Evolutionary conservation across 2,888 invertebrate genomes (phyloP), one percentile per base, ranked within the genome.

Genomic region (Trichogramma dendrolimi): DNA sequence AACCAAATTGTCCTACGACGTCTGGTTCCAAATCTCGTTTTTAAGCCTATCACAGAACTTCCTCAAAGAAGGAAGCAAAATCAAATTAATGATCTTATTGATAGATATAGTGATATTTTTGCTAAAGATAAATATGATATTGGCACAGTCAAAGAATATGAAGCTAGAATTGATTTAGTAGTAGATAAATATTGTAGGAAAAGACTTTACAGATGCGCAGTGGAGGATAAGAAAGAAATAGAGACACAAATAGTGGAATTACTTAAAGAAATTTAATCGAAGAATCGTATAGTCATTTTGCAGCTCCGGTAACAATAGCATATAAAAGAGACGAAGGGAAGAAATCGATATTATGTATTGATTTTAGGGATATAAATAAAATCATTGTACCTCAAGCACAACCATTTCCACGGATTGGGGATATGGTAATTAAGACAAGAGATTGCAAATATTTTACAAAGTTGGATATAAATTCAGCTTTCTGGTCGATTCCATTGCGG

Each of bases 91-190:
- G 46, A 67, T 48, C 40, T 70, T 27, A 62, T 70, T 50, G 60
- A 67, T 1, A 60, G 68, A 64, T 64, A 70, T 53, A 62, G 63
- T 44, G 11, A 43, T 40, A 55, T 68, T n/a, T 70, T 71, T 67
- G 67, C 67, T 47, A 69, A 63, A 65, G 64, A 67, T 40, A 69
- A 70, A 68, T 71, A 69, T 61, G 68, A 69, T 60, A 53, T 70
- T 7, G 69, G 68, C 5, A 66, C 55, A 53, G 67, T 69, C 6
- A 67, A 62, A 53, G 62, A 66, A 6, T 63, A 68, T 27, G 69
- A 71, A 64, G 69, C 67, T 10, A 47, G 60, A 27, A 70, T 68
- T 11, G 68, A 70, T 48, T 43, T 69, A 11, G 41, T 64, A 53
- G 11, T 63, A 38, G 64, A 69, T 8, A 64, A 66, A 64, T 68